Evolutionary conservation across 2,888 invertebrate species (phyloP).

Genomic region (Xanthia icteritia): DNA sequence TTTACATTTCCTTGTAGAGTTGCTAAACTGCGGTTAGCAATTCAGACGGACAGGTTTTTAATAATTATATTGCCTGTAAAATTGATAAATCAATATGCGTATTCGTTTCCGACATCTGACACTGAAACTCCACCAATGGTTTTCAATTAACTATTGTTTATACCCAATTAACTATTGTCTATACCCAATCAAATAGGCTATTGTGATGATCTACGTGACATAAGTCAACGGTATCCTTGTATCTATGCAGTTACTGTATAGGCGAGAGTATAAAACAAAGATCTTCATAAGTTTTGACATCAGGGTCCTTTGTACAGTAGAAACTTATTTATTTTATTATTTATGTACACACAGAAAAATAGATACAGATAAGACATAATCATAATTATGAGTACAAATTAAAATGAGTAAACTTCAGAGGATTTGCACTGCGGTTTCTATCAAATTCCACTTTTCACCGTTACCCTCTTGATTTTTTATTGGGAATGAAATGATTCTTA

Average conservation of each 20-base stretch:
- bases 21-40: background rate
- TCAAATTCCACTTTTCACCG: background rate
- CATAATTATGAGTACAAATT: too few species aligned
- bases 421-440: background rate
- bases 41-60: background rate
- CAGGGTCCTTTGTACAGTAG: background rate
- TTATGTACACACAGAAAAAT: too few species aligned
- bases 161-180: conserved; percentile 51
- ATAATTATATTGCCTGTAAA: background rate
- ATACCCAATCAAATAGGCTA: conserved; percentile 35
- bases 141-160: conserved; percentile 53
- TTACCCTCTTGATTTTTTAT: background rate
- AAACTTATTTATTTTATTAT: too few species aligned
- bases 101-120: conserved; percentile 11
- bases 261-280: background rate
- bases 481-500: background rate
- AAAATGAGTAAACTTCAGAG: too few species aligned
- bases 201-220: conserved; percentile 44
- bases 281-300: background rate
- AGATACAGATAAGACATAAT: too few species aligned
- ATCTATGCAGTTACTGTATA: conserved; percentile 16
- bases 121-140: conserved; percentile 29
- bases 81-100: conserved; percentile 14
- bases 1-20: conserved; percentile 18
- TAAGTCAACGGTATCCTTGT: conserved; percentile 34